phyloP scores from a whole-genome alignment of 2,797 vertebrate species.

The Aselliscus stoliczkanus region DNA sequence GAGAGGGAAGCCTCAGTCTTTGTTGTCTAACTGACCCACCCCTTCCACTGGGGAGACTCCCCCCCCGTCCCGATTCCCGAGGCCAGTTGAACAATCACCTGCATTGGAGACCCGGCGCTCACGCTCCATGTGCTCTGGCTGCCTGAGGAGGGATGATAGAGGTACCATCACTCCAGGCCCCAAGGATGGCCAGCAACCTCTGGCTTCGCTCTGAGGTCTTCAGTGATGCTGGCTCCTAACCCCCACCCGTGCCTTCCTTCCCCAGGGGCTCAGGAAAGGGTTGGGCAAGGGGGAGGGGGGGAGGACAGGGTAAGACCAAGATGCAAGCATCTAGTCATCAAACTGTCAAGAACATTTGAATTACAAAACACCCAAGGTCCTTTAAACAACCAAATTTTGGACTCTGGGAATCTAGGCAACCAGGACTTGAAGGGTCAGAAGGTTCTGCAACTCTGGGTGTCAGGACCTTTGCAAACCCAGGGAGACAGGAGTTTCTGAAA shows the following conservation, averaged over 20 bases:
- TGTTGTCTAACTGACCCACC: background rate
- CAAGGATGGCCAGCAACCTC: background rate
- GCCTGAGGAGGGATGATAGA: background rate
- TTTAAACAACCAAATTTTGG: background rate
- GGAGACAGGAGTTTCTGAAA: background rate
- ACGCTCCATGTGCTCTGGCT: constrained; percentile 54
- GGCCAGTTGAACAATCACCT: constrained; percentile 28
- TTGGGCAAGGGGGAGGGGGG: too few species aligned
- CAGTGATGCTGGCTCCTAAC: background rate
- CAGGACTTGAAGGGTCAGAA: background rate
- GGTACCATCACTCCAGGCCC: background rate
- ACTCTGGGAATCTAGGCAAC: background rate
- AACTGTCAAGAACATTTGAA: background rate
- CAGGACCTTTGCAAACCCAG: background rate
- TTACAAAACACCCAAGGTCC: background rate
- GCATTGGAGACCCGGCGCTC: constrained; percentile 65
- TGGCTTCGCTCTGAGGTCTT: background rate
- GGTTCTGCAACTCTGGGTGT: background rate
- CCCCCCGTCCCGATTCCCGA: background rate
- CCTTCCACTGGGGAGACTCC: background rate
- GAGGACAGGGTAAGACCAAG: background rate
- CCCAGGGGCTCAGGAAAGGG: background rate
- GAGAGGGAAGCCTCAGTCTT: background rate
- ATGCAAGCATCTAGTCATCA: background rate
- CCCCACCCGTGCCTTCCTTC: background rate